Evolutionary conservation across 2,888 invertebrate species (phyloP), one percentile per base, ranked within the genome.

Genomic region (Eupelmus urozonus): DNA sequence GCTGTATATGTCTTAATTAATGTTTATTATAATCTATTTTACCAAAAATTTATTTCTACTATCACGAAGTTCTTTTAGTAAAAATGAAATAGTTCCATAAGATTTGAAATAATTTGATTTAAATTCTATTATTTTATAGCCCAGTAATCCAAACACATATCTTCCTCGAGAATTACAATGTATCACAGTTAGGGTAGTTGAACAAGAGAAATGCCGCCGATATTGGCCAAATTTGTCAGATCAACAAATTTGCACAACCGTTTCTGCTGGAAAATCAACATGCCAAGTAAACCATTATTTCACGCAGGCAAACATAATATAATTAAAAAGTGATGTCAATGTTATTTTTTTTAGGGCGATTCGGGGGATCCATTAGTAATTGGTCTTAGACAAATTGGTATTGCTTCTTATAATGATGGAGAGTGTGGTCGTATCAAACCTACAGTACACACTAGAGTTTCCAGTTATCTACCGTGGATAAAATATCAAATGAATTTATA

Each of bases 281-380:
- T 71, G 70, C 16, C 13, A 49, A 27, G 70, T 71, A 49, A 29
- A 18, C 18, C n/a, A 49, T 25, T 27, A 49, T 45, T 42, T 18
- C 5, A n/a, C n/a, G n/a, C n/a, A n/a, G n/a, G n/a, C n/a, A n/a
- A n/a, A n/a, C n/a, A n/a, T n/a, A n/a, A n/a, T n/a, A n/a, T n/a
- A n/a, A n/a, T n/a, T n/a, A n/a, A n/a, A n/a, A n/a, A n/a, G n/a
- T n/a, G n/a, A n/a, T n/a, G n/a, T n/a, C n/a, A n/a, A n/a, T n/a
- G n/a, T 69, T 57, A n/a, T 18, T 57, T 23, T 42, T 74, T 40
- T 55, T 13, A 75, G 75, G 75, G 67, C 9, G 75, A 75, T 27
- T 75, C 75, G 1, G 75, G 75, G 1, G 53, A 20, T 7, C 75
- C 75, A 5, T 18, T 75, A 11, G 60, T 67, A 5, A 20, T 20